Base-by-base conservation (phyloP, 2,113 vertebrate species). In the Lophius piscatorius region DNA sequence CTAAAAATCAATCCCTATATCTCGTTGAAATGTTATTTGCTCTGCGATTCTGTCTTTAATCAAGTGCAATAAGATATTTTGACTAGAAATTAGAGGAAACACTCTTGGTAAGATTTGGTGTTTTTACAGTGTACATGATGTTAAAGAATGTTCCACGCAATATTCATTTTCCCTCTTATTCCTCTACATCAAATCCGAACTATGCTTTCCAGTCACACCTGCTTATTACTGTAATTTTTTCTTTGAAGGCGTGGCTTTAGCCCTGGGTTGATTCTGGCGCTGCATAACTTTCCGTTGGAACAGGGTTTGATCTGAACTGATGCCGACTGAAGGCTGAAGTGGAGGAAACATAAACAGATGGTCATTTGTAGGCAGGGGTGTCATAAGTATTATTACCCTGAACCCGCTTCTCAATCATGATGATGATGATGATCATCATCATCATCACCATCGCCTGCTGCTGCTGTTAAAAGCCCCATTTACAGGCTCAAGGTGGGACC, bases 161-260 rank as follows among this genome's bases (percentile, higher is more conserved):
- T 78, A 84, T 84, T 73, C 76, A 85, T 81, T 79, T 76, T 31
- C 24, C 60, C 60, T 24, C 26, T 58, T 65, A 67, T 58, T 49
- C 12, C 31, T 21, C 56, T 23, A 31, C 46, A 64, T 55, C 5
- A 76, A 72, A 80, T 68, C 36, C 41, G 8, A 50, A 36, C 59
- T 63, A 62, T 71, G 72, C 64, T 76, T 74, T 21, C 42, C 62
- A 70, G 54, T 78, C 73, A 86, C 78, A 83, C 79, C 66, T 85
- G 81, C 83, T 85, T 74, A 79, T 71, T 49, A 45, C 70, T 76
- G 79, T 31, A 5, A 31, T 68, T 69, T 75, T 80, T 60, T 45
- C n/a, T n/a, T n/a, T 31, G 5, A 14, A 55, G 39, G 28, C 10
- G 9, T 50, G 64, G 74, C 57, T 80, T 78, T 63, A 56, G 59